Percentiles rank a stretch among this genome's conserved stretches.
These are phyloP conservation scores for Barnardius zonarius DNA, from an alignment of 2,113 vertebrate genomes.

Conservation along the genomic window DNA sequence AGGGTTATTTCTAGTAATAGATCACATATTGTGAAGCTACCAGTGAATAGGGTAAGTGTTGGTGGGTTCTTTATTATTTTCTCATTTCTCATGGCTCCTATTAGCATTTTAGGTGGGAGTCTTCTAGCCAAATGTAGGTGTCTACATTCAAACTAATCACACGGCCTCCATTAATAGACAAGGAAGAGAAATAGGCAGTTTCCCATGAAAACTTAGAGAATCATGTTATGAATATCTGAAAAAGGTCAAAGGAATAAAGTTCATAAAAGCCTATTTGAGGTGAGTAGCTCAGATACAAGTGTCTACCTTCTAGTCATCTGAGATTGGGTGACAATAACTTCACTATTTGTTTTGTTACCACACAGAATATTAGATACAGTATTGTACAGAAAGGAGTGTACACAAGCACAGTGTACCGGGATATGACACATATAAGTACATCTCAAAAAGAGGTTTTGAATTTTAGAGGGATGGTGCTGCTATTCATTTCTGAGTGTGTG, in stretches of 20 bases:
- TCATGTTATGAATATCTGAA: neutral
- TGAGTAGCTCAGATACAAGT: neutral
- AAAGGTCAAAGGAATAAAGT: neutral
- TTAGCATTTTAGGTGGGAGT: neutral
- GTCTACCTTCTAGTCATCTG: neutral
- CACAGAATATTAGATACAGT: neutral
- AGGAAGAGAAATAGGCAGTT: neutral
- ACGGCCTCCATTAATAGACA: neutral
- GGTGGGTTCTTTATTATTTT: neutral
- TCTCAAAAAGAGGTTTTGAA: neutral
- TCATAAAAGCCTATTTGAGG: neutral
- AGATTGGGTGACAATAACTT: neutral
- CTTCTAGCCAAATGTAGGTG: accelerated
- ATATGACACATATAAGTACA: neutral
- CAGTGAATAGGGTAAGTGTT: constrained; percentile 81
- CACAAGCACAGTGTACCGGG: accelerated
- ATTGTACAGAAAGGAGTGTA: neutral
- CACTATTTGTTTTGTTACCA: neutral
- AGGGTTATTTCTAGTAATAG: constrained; percentile 94
- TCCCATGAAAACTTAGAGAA: neutral
- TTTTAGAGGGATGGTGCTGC: neutral
- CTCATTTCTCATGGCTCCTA: neutral
- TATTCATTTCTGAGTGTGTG: neutral
- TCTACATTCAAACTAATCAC: neutral
- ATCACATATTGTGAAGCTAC: constrained; percentile 89